phyloP scores from a whole-genome alignment of 2,888 invertebrate genomes.

The Ptychoptera albimana region DNA sequence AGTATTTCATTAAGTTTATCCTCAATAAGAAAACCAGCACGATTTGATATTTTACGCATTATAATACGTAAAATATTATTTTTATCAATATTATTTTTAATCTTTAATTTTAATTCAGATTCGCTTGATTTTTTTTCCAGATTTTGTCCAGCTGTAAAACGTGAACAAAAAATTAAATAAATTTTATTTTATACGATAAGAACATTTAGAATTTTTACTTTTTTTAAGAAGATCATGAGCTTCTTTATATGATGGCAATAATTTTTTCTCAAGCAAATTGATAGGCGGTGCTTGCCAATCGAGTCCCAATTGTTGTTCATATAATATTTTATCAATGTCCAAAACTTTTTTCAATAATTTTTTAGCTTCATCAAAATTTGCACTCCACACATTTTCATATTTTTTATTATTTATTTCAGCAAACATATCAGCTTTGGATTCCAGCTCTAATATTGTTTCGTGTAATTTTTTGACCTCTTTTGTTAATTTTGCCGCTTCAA shows the following conservation, averaged over 20 bases:
- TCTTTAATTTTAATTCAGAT: too few species aligned
- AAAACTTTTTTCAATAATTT: slow-evolving; percentile 36
- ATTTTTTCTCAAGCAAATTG: slow-evolving; percentile 25
- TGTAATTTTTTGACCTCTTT: slow-evolving; percentile 52
- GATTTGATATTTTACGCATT: slow-evolving; percentile 48
- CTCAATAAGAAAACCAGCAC: slow-evolving; percentile 60
- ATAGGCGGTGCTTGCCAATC: slow-evolving; percentile 36
- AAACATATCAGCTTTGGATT: slow-evolving; percentile 52
- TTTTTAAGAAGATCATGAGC: neutral
- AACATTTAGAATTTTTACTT: neutral
- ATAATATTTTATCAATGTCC: slow-evolving; percentile 40
- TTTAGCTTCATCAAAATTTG: slow-evolving; percentile 38
- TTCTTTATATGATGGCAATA: slow-evolving; percentile 31
- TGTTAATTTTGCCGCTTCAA: slow-evolving; percentile 49
- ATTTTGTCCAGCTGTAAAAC: too few species aligned
- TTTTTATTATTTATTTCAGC: slow-evolving; percentile 45
- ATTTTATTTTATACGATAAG: too few species aligned
- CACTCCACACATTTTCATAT: slow-evolving; percentile 38
- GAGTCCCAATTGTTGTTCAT: slow-evolving; percentile 44
- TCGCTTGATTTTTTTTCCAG: neutral
- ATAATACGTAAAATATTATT: slow-evolving; percentile 38
- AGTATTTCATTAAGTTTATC: slow-evolving; percentile 47
- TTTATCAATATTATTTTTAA: too few species aligned
- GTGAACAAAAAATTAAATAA: too few species aligned
- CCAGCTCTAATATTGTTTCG: slow-evolving; percentile 46